phyloP scores from a whole-genome alignment of 2,113 vertebrate genomes.

The Haemorhous mexicanus region DNA sequence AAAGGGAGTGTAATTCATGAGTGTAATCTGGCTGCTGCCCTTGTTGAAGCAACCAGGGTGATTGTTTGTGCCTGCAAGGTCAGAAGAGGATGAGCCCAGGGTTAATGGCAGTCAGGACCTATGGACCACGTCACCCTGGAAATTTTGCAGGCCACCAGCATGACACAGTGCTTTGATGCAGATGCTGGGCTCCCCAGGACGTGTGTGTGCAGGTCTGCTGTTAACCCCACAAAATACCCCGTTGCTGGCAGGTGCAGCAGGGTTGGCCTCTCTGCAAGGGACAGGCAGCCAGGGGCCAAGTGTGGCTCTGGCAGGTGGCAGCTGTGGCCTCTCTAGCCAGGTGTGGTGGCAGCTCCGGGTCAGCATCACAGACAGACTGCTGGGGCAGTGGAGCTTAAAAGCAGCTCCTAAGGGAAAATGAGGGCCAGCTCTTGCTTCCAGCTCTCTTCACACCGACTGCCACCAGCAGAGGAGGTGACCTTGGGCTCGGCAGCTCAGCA shows the following conservation, averaged over 20 bases:
- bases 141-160: not conserved
- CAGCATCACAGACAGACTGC: not conserved
- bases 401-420: not conserved
- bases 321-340: too few species aligned
- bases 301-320: accelerated
- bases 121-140: not conserved
- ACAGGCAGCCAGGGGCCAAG: not conserved
- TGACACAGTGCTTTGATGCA: not conserved
- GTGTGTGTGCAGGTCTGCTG: not conserved
- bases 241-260: not conserved
- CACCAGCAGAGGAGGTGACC: not conserved
- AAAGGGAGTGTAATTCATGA: not conserved
- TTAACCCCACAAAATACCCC: not conserved
- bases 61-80: not conserved
- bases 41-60: not conserved
- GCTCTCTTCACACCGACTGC: not conserved
- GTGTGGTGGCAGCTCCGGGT: accelerated
- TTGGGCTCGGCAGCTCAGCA: not conserved
- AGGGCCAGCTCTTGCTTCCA: not conserved
- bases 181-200: not conserved
- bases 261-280: not conserved
- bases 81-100: not conserved
- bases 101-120: not conserved
- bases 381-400: not conserved
- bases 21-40: not conserved